Percentiles rank a stretch among this genome's conserved stretches.
Evolutionary conservation across 2,113 vertebrate genomes (phyloP).

Genomic region (Scomber colias): DNA sequence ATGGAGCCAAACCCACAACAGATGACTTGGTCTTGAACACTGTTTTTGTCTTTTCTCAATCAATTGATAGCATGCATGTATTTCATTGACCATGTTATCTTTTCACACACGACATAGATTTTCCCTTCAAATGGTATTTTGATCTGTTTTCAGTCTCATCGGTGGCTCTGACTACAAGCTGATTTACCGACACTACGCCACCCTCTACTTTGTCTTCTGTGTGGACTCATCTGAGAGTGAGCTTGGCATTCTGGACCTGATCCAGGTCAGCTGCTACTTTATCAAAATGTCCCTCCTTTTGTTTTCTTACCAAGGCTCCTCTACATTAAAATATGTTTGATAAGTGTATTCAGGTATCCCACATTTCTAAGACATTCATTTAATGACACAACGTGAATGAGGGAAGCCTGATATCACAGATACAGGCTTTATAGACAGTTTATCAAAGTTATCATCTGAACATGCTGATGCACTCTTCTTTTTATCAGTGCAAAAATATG

Average conservation of each 20-base stretch:
- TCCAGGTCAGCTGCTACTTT: constrained; percentile 86
- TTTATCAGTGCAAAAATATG: background rate
- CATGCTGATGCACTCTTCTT: background rate
- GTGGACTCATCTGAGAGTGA: constrained; percentile 96
- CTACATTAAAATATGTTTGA: background rate
- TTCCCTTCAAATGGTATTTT: background rate
- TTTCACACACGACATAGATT: background rate
- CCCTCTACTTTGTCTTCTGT: constrained; percentile 95
- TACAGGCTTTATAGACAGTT: background rate
- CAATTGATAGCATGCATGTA: background rate
- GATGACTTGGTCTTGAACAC: background rate
- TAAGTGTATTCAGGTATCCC: too few species aligned
- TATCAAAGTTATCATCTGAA: background rate
- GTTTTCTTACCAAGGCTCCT: background rate
- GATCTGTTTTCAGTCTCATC: constrained; percentile 86
- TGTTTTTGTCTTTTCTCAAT: background rate
- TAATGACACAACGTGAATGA: background rate
- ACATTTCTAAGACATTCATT: background rate
- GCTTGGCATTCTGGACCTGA: constrained; percentile 94
- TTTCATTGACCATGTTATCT: background rate
- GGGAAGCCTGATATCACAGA: background rate
- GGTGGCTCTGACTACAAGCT: constrained; percentile 94
- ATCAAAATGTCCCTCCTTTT: background rate
- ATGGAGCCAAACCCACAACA: constrained; percentile 59
- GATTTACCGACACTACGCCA: constrained; percentile 94